Evolutionary conservation across 1,140 invertebrate genomes (phyloP).

Genomic region (Diachasmimorpha longicaudata): DNA sequence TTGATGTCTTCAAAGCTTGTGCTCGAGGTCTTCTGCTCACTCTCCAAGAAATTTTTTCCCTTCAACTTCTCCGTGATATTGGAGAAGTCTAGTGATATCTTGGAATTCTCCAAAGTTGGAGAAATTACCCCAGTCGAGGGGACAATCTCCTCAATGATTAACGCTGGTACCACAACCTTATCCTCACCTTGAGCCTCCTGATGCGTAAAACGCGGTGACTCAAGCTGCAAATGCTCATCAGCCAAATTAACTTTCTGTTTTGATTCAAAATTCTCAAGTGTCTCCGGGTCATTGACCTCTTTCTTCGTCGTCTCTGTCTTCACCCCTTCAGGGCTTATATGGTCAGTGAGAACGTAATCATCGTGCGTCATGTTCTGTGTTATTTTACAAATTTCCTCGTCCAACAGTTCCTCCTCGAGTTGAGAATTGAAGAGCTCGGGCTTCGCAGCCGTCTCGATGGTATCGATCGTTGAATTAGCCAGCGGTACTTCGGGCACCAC

Average conservation of each 20-base stretch:
- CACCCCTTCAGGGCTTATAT: constrained; percentile 46
- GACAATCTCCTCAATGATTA: background rate
- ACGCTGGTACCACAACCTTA: background rate
- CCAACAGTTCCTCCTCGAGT: constrained; percentile 54
- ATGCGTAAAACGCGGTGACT: constrained; percentile 34
- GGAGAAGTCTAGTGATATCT: constrained; percentile 28
- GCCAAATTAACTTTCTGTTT: constrained; percentile 45
- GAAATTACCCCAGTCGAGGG: background rate
- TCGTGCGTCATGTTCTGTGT: constrained; percentile 62
- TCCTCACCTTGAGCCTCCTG: background rate
- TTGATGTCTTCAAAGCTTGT: constrained; percentile 37
- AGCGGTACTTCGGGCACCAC: background rate
- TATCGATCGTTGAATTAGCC: background rate
- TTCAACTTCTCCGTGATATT: constrained; percentile 33
- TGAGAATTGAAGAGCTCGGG: constrained; percentile 30
- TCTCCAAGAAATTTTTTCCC: constrained; percentile 4
- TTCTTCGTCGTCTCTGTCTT: constrained; percentile 37
- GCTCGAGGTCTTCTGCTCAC: constrained; percentile 10
- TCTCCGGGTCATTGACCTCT: background rate
- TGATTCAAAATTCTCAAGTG: constrained; percentile 11
- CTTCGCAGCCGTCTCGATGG: background rate
- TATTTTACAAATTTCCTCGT: constrained; percentile 61
- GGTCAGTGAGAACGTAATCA: constrained; percentile 58
- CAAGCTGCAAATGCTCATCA: constrained; percentile 50
- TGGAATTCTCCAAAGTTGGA: background rate